These are phyloP conservation scores for Sciaenops ocellatus DNA, from an alignment of 2,797 vertebrate genomes.

Conservation along the genomic window DNA sequence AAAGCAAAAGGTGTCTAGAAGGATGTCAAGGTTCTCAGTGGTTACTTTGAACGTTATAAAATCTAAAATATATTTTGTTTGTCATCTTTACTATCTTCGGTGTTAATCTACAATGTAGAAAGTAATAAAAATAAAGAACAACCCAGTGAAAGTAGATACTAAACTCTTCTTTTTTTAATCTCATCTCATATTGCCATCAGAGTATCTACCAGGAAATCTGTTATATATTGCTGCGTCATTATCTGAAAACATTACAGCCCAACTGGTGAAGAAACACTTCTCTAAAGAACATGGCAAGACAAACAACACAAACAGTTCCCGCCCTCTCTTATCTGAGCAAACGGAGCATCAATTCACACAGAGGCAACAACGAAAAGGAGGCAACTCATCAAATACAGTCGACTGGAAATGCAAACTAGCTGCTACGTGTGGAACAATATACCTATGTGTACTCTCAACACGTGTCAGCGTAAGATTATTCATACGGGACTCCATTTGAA, in stretches of 20 bases:
- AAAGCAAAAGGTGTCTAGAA: no score
- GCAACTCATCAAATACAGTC: conserved; percentile 62
- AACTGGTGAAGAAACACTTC: conserved; percentile 18
- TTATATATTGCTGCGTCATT: conserved; percentile 1
- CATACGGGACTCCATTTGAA: conserved; percentile 47
- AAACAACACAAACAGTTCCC: conserved; percentile 43
- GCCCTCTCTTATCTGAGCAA: conserved; percentile 59
- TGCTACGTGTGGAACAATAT: conserved; percentile 55
- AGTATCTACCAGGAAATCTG: not conserved
- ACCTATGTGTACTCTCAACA: conserved; percentile 63
- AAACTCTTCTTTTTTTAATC: not conserved
- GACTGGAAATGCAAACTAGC: conserved; percentile 65
- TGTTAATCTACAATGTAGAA: no score
- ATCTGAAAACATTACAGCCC: conserved; percentile 34
- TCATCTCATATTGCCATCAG: not conserved
- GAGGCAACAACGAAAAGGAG: conserved; percentile 18
- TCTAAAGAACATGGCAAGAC: conserved; percentile 21
- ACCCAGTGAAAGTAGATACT: not conserved
- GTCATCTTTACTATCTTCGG: no score
- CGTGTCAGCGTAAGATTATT: conserved; percentile 66
- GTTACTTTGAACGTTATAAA: no score
- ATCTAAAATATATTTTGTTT: no score
- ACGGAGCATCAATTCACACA: conserved; percentile 52
- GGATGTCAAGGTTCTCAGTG: no score
- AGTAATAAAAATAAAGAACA: no score